Evolutionary conservation across 2,797 vertebrate genomes (phyloP), one percentile per base, ranked within the genome.

Genomic region (Hypotaenidia okinawae): DNA sequence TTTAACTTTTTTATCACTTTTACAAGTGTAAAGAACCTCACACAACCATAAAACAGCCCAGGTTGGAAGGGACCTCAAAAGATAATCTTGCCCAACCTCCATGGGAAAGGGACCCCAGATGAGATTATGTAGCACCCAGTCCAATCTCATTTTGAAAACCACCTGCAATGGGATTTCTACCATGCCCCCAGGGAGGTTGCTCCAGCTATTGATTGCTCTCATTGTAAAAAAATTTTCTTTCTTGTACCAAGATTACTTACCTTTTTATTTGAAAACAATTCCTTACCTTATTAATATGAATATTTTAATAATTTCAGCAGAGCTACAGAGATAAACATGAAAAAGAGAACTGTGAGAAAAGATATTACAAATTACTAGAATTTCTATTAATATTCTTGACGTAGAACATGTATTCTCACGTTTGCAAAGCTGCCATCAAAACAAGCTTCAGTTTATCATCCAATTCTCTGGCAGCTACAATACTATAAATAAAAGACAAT

Each of bases 401-500:
- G 27, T 13, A 70, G 52, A 79, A 84, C 59, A 15, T 37, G 18
- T 24, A 22, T 41, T 93, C 16, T 70, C 37, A 67, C 32, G 62
- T 75, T 87, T 75, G 61, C 52, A 94, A 68, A 87, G 77, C 55
- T 75, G 77, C 54, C 59, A 92, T 39, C 55, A 79, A 92, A 94
- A 89, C 16, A 74, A 59, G 37, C 35, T 83, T 87, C 61, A 37
- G 15, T 18, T 85, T 52, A 25, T 84, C 41, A 54, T 11, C 55
- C 30, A 87, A 5, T 45, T 64, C 58, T 68, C 58, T 75, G 30
- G 37, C 22, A 54, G 45, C 13, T 61, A 33, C 0, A 0, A 22
- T 33, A 41, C 18, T 52, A 43, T 3, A 90, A 80, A 70, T 49
- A 54, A 74, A 69, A 85, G 11, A 49, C 13, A 89, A 52, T 16